Evolutionary conservation across 2,888 invertebrate species (phyloP).

Genomic region (Prostheceraeus crozeri): DNA sequence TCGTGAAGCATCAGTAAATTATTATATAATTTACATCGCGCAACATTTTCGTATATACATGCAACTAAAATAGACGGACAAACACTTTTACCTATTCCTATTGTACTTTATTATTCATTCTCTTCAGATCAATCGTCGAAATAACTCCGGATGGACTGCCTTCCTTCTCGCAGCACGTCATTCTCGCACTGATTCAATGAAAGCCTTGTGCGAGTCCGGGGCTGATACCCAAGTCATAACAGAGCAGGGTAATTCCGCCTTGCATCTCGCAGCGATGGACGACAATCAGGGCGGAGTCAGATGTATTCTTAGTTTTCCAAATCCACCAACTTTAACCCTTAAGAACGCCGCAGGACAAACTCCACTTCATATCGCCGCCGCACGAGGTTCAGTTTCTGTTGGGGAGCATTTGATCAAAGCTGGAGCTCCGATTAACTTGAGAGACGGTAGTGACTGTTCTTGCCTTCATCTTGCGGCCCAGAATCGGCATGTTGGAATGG

Average conservation of each 20-base stretch:
- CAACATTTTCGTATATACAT: too few relatives aligned
- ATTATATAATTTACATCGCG: too few relatives aligned
- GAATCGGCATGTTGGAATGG: neutral
- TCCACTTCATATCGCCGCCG: slow-evolving; percentile 14
- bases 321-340: neutral
- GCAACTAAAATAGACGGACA: too few relatives aligned
- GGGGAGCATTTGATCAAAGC: neutral
- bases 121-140: too few relatives aligned
- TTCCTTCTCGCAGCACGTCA: slow-evolving; percentile 17
- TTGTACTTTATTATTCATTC: too few relatives aligned
- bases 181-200: neutral
- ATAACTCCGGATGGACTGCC: slow-evolving; percentile 11
- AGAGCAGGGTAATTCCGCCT: slow-evolving; percentile 18
- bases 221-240: neutral
- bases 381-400: neutral
- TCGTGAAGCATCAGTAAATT: too few relatives aligned
- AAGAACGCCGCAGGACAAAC: slow-evolving; percentile 5
- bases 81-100: too few relatives aligned
- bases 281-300: neutral
- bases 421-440: neutral
- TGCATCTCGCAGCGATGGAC: slow-evolving; percentile 18
- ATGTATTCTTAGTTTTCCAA: neutral
- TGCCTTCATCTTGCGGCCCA: neutral
- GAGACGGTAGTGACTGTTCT: neutral
- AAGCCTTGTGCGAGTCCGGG: neutral